Conservation (phyloP, 2,888 invertebrate species). For the Macrosoma leucophasiata region DNA sequence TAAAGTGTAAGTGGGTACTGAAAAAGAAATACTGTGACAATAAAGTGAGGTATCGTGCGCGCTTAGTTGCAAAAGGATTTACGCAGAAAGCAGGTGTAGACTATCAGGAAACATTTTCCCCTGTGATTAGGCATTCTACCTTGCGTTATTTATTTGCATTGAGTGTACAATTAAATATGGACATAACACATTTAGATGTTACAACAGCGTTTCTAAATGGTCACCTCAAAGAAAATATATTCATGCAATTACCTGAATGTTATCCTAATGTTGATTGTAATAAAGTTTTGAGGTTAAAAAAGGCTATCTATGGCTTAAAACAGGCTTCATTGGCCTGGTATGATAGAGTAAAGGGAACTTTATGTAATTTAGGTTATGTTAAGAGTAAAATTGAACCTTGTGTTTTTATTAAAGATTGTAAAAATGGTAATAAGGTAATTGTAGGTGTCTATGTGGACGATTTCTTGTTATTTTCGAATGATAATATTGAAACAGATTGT, state of each 20-base stretch:
- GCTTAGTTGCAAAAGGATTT: slow-evolving; percentile 18
- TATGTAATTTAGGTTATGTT: slow-evolving; percentile 4
- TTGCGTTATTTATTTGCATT: slow-evolving; percentile 4
- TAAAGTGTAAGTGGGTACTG: background rate
- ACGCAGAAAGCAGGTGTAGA: slow-evolving; percentile 14
- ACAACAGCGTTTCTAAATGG: slow-evolving; percentile 18
- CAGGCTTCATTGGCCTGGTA: slow-evolving; percentile 15
- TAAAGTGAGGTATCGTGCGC: slow-evolving; percentile 15
- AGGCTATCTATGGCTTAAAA: slow-evolving; percentile 16
- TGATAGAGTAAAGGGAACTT: slow-evolving; percentile 11
- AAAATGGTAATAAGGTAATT: slow-evolving; percentile 6
- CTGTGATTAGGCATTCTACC: slow-evolving; percentile 19
- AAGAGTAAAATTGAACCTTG: slow-evolving; percentile 10
- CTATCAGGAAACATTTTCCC: slow-evolving; percentile 21
- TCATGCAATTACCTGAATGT: slow-evolving; percentile 13
- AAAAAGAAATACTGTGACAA: slow-evolving; percentile 11
- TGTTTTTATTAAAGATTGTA: slow-evolving; percentile 8
- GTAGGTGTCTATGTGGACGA: slow-evolving; percentile 11
- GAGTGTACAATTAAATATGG: slow-evolving; percentile 3
- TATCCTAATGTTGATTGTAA: slow-evolving; percentile 1
- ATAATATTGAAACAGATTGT: slow-evolving; percentile 5
- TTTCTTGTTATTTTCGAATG: slow-evolving; percentile 18
- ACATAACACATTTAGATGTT: slow-evolving; percentile 16
- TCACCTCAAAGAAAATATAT: slow-evolving; percentile 9
- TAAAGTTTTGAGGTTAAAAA: slow-evolving; percentile 9